Percentiles rank a stretch among this genome's conserved stretches.
These are phyloP conservation scores for Petromus typicus DNA, from an alignment of 2,113 vertebrate genomes.

Conservation along the genomic window DNA sequence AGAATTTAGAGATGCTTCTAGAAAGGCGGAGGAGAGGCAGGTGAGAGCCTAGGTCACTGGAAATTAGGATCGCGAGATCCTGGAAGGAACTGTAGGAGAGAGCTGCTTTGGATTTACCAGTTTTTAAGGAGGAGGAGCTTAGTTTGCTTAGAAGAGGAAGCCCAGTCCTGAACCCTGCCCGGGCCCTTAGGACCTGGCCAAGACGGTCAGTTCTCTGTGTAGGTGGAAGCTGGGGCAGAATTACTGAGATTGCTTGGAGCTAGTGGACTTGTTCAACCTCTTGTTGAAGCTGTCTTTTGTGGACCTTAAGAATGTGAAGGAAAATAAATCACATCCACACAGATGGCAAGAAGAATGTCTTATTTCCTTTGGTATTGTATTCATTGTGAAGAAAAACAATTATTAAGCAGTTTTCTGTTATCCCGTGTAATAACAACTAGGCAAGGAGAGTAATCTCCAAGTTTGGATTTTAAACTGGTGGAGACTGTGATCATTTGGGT, in stretches of 20 bases:
- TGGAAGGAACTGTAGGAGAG: neutral
- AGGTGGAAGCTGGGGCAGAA: neutral
- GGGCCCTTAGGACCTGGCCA: neutral
- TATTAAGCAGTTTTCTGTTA: neutral
- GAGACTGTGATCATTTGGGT: constrained; percentile 1
- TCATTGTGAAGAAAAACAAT: constrained; percentile 5
- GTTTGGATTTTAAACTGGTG: constrained; percentile 49
- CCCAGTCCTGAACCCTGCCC: neutral
- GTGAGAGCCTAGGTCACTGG: neutral
- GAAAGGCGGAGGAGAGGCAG: neutral
- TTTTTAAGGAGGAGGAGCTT: constrained; percentile 30
- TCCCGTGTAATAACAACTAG: neutral
- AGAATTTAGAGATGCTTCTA: constrained; percentile 31
- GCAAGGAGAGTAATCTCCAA: constrained; percentile 29
- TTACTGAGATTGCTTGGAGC: neutral
- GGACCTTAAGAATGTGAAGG: neutral
- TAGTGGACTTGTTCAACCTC: neutral
- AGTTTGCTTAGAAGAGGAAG: constrained; percentile 28
- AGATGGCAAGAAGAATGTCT: neutral
- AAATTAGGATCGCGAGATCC: neutral
- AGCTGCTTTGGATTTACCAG: constrained; percentile 22
- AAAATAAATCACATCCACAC: constrained; percentile 52
- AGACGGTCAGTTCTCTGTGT: neutral
- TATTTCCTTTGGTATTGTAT: constrained; percentile 45
- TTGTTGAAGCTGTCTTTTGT: constrained; percentile 41